These are phyloP conservation scores for Cataglyphis albicans DNA, from an alignment of 2,888 invertebrate species.

Conservation along the genomic window DNA sequence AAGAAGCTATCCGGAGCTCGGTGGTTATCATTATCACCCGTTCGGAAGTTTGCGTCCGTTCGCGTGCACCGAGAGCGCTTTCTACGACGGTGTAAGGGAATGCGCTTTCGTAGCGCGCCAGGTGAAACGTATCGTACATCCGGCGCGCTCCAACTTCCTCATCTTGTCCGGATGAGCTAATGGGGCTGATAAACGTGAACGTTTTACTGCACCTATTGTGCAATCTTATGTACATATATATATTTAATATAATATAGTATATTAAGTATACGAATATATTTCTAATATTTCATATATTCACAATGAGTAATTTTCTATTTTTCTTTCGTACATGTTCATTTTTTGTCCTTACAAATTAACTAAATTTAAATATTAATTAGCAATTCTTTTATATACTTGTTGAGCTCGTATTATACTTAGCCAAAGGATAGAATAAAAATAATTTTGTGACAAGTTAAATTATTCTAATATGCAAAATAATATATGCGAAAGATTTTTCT, in stretches of 20 bases:
- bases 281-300: not conserved
- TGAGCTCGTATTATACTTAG: not conserved
- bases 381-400: conserved; percentile 2
- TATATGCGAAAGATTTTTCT: conserved; percentile 31
- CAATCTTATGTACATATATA: not conserved
- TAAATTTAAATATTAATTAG: not conserved
- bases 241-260: not conserved
- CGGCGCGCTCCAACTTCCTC: conserved; percentile 32
- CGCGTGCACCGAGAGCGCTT: conserved; percentile 9
- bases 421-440: not conserved
- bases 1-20: conserved; percentile 29
- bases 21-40: not conserved
- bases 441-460: not conserved
- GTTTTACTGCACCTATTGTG: conserved; percentile 4
- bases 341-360: not conserved
- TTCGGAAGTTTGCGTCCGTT: conserved; percentile 30
- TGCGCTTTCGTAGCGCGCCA: conserved; percentile 39
- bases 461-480: conserved; percentile 20
- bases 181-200: conserved; percentile 17
- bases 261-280: not conserved
- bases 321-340: not conserved
- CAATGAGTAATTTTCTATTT: not conserved
- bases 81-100: conserved; percentile 21
- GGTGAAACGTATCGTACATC: conserved; percentile 47
- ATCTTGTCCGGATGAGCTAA: conserved; percentile 22